Base-by-base conservation (phyloP, 2,888 invertebrate species). In the Artemia sp. region DNA sequence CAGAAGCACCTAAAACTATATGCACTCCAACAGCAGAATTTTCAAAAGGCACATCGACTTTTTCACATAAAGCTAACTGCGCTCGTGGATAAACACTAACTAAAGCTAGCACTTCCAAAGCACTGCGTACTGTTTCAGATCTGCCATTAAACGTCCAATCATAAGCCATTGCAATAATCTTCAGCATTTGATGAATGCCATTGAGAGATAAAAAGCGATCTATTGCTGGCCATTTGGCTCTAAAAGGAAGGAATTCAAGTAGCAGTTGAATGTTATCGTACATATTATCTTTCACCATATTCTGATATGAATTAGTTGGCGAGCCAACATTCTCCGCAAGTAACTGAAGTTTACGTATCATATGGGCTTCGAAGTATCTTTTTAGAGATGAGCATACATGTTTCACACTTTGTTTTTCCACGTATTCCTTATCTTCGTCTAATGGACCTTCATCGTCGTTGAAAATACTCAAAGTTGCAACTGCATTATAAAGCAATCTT, bases 141-240 rank as follows among this genome's bases (percentile, higher is more conserved):
- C 87, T 85, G 74, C 92, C 92, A 74, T 87, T 87, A 76, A 88
- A 90, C 79, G 89, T 91, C 93, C 94, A 94, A 75, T 93, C 91
- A 76, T 90, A 89, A 0, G 92, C 88, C 75, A 90, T 87, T 0
- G 89, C 90, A 24, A 95, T 88, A 7, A 95, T 88, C 77, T 90
- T 88, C 72, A 94, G 80, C 51, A 96, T 81, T 69, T 92, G 81
- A 0, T 69, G 38, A 52, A 91, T 84, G 0, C 92, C 92, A 6
- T 92, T 92, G 52, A 95, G 81, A 75, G 87, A 86, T 72, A 90
- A 79, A 51, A 96, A 82, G 74, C 92, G 87, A 76, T 92, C 91
- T 0, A 95, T 91, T 0, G 96, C 92, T 68, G 86, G 81, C 96
- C 96, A 97, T 73, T 85, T 83, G 9, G 86, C 84, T 70, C 88